Percentiles rank a stretch among this genome's conserved stretches.
Conservation (phyloP, 2,888 invertebrate species). For the Gymnosoma rotundatum region DNA sequence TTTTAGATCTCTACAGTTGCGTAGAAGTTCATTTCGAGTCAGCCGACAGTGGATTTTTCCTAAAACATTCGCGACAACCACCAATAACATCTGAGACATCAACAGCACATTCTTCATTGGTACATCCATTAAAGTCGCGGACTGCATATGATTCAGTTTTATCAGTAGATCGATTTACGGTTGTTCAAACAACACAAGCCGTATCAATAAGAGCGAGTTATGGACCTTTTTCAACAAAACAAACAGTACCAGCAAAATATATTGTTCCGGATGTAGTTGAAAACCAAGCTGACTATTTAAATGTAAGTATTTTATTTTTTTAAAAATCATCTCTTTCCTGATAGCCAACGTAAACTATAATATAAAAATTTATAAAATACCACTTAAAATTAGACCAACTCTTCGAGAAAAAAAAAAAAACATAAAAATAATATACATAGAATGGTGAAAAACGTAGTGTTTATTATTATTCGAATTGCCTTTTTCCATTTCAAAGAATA, state of each 20-base stretch:
- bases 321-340: too few species aligned
- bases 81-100: conserved; percentile 82
- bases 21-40: conserved; percentile 96
- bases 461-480: too few species aligned
- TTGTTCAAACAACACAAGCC: conserved; percentile 94
- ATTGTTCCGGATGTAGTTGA: conserved; percentile 93
- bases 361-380: too few species aligned
- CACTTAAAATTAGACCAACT: too few species aligned
- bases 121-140: conserved; percentile 73
- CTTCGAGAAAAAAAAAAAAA: too few species aligned
- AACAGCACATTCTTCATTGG: conserved; percentile 77
- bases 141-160: conserved; percentile 86
- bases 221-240: conserved; percentile 97
- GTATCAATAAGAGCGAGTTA: conserved; percentile 95
- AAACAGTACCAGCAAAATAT: conserved; percentile 94
- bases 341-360: too few species aligned
- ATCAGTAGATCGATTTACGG: conserved; percentile 94
- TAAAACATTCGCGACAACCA: conserved; percentile 91
- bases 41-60: conserved; percentile 94
- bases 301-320: conserved; percentile 74
- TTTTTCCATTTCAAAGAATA: too few species aligned
- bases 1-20: conserved; percentile 63
- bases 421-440: too few species aligned
- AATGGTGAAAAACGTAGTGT: too few species aligned
- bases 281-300: conserved; percentile 82